A percentile compares a stretch with the other conserved stretches of the same genome.
Conservation (phyloP, 2,888 invertebrate species). For the Odontothrips loti region DNA sequence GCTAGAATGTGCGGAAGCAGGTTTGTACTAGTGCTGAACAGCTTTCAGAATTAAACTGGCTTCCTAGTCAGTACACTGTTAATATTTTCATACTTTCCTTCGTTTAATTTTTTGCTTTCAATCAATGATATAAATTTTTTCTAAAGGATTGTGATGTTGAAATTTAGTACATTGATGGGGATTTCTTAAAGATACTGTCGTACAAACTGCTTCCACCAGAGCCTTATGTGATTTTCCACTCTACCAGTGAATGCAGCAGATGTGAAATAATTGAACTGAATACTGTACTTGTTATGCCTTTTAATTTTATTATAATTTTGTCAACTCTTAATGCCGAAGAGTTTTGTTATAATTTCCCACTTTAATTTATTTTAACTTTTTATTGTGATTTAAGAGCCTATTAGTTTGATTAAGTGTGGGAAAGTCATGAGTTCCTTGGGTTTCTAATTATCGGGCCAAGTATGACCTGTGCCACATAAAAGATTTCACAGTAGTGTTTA, state of each 20-base stretch:
- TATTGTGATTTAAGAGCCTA: conserved; percentile 22
- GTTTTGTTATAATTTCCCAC: conserved; percentile 14
- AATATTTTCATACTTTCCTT: neutral
- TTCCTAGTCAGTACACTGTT: neutral
- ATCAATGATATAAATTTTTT: neutral
- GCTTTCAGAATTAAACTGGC: neutral
- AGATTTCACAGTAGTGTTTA: conserved; percentile 6
- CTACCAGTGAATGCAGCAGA: conserved; percentile 22
- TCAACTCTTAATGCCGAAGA: conserved; percentile 26
- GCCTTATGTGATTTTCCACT: conserved; percentile 19
- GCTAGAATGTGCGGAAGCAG: conserved; percentile 12
- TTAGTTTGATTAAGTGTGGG: neutral
- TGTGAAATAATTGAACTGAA: conserved; percentile 9
- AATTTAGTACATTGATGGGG: neutral
- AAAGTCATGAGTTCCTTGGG: conserved; percentile 20
- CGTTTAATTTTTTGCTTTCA: neutral
- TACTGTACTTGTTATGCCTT: conserved; percentile 25
- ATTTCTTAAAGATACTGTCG: neutral
- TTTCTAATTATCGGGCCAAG: neutral
- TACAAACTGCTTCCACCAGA: conserved; percentile 24
- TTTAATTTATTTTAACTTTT: conserved; percentile 3
- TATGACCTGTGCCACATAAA: conserved; percentile 22
- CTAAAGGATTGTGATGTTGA: neutral
- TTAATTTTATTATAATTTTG: conserved; percentile 3
- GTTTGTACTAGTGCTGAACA: neutral